Conservation (phyloP, 2,888 invertebrate species). For the Aplocera efformata region DNA sequence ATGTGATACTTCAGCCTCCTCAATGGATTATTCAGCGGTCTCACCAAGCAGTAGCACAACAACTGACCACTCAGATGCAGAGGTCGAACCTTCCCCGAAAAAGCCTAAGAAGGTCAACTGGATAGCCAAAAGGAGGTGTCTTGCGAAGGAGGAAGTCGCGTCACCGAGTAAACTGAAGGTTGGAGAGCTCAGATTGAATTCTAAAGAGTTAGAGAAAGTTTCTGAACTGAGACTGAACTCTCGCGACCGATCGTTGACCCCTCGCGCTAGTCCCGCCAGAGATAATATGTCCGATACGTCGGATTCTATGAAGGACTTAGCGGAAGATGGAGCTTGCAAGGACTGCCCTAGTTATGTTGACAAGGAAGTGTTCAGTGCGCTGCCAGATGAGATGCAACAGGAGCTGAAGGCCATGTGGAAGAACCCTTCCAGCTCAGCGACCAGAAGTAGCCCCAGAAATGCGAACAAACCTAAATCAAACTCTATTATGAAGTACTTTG, state of each 20-base stretch:
- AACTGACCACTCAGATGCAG: slow-evolving; percentile 83
- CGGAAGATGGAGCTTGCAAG: slow-evolving; percentile 62
- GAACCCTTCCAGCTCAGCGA: slow-evolving; percentile 65
- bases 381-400: slow-evolving; percentile 86
- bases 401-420: slow-evolving; percentile 87
- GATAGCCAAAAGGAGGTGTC: slow-evolving; percentile 73
- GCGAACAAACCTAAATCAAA: slow-evolving; percentile 81
- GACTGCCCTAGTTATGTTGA: slow-evolving; percentile 85
- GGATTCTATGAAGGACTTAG: slow-evolving; percentile 62
- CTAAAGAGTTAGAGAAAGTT: slow-evolving; percentile 81
- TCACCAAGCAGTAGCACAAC: slow-evolving; percentile 73
- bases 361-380: slow-evolving; percentile 84
- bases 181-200: slow-evolving; percentile 83
- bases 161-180: slow-evolving; percentile 86
- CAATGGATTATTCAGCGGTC: slow-evolving; percentile 74
- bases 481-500: slow-evolving; percentile 85
- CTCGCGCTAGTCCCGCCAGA: slow-evolving; percentile 70
- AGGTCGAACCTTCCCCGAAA: slow-evolving; percentile 88
- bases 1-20: slow-evolving; percentile 68
- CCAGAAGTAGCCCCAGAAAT: slow-evolving; percentile 67
- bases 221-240: slow-evolving; percentile 71
- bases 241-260: slow-evolving; percentile 67
- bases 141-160: slow-evolving; percentile 77
- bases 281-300: slow-evolving; percentile 65
- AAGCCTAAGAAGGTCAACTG: slow-evolving; percentile 81